Percentiles rank a stretch among this genome's conserved stretches.
These are phyloP conservation scores for Rhynchomys soricoides DNA, from an alignment of 2,113 vertebrate species.

Conservation along the genomic window DNA sequence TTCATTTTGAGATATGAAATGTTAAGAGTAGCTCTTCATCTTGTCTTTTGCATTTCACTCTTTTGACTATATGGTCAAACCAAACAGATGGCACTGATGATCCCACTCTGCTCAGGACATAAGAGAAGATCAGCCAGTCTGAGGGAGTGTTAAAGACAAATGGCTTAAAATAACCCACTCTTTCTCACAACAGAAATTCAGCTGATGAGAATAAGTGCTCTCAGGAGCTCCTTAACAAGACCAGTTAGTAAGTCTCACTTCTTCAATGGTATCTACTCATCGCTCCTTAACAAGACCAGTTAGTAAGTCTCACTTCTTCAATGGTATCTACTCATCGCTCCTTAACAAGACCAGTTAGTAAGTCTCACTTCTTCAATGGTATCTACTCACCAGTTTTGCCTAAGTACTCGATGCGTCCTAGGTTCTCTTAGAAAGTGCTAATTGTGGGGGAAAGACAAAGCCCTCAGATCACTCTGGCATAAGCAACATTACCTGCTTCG, in stretches of 20 bases:
- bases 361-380: neutral
- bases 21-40: conserved; percentile 6
- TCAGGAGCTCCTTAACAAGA: neutral
- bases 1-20: conserved; percentile 48
- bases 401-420: conserved; percentile 5
- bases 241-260: neutral
- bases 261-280: neutral
- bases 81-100: neutral
- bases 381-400: neutral
- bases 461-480: too few relatives aligned
- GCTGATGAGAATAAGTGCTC: neutral
- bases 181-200: conserved; percentile 31
- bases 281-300: neutral
- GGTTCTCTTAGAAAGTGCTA: neutral
- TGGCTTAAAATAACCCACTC: neutral
- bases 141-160: neutral
- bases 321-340: neutral
- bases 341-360: neutral
- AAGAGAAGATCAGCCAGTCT: neutral
- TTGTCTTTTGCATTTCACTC: neutral
- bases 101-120: neutral
- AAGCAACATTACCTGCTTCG: conserved; percentile 83
- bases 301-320: conserved; percentile 14
- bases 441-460: neutral
- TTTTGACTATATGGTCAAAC: neutral